Evolutionary conservation across 1,140 invertebrate genomes (phyloP), one percentile per base, ranked within the genome.

Genomic region (Vanessa atalanta): DNA sequence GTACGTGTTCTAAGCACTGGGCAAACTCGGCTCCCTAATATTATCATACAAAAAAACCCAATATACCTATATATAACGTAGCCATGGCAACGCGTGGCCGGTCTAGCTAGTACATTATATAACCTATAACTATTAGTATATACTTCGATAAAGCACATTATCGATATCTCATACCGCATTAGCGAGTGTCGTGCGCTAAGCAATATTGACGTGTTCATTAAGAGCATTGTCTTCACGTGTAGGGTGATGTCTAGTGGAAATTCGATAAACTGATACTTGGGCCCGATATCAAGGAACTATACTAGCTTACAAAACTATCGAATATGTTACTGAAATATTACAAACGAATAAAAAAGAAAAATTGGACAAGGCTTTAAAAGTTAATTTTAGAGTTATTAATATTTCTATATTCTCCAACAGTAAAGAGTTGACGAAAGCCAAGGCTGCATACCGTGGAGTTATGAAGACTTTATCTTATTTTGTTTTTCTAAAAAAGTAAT

Each of bases 141-240:
- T 6, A 20, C 14, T 26, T 5, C 12, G 11, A 14, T 26, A 61
- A 14, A 61, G 23, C 57, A 70, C n/a, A 60, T 57, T 48, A 63
- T 43, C 14, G 26, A 70, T 70, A 70, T 70, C 47, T 61, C 47
- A 61, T 14, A 7, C 9, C 55, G 68, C 55, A 70, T 70, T 70
- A 70, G 68, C 23, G 6, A 63, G 68, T 78, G 73, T 75, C 77
- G 70, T 65, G 66, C 66, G 43, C 66, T 78, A 78, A 78, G 77
- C 77, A 78, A 75, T 78, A 78, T 78, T 78, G 77, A 78, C 77
- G 70, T 70, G 66, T 72, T 78, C 77, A 75, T 78, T 78, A 78
- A 53, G 16, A 67, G 63, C 37, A 75, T 75, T 75, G 73, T 75
- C 67, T 75, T 75, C 37, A 16, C 37, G 20, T 57, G 66, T 60